Evolutionary conservation across 2,113 vertebrate genomes (phyloP), one percentile per base, ranked within the genome.

Genomic region (Caretta caretta): DNA sequence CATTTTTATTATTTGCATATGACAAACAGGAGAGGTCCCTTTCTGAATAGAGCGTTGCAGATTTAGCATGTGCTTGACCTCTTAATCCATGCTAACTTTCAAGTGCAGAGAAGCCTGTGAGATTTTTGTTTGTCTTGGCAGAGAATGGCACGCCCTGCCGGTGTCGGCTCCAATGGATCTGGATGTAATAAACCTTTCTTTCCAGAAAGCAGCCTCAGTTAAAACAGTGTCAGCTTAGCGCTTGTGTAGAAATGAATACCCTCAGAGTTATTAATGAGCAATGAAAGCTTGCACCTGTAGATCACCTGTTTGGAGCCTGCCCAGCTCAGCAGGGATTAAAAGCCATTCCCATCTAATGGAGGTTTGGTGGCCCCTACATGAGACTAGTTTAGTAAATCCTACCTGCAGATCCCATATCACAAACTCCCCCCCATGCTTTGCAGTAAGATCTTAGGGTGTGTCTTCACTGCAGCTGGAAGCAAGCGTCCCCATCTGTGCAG

Each of bases 371-470:
- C 59, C 59, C 59, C 29, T 62, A 59, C 16, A 31, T 62, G 13
- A 62, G 1, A 31, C 12, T 51, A 80, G n/a, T 53, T 35, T 89
- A 80, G 83, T 50, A 51, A 87, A 22, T 46, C 62, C 17, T 0
- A 0, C 59, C 51, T 96, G 46, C 87, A 88, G 53, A 82, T 97
- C 76, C 84, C 69, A 84, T 93, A 80, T 81, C 83, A 95, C 56
- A 93, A 29, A 78, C 59, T 31, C 13, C 10, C 57, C n/a, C 17
- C n/a, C 10, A 5, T 19, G 35, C 69, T 72, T 72, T 72, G n/a
- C 69, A 38, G 19, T 38, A 72, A 38, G 69, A 19, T 42, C n/a
- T 42, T 22, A 31, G 25, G 24, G 24, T 59, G 10, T 27, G 10
- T 29, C 57, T 29, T 29, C 57, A 29, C 57, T 29, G 57, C 57